Evolutionary conservation across 2,113 vertebrate genomes (phyloP), one percentile per base, ranked within the genome.

Genomic region (Echinops telfairi): DNA sequence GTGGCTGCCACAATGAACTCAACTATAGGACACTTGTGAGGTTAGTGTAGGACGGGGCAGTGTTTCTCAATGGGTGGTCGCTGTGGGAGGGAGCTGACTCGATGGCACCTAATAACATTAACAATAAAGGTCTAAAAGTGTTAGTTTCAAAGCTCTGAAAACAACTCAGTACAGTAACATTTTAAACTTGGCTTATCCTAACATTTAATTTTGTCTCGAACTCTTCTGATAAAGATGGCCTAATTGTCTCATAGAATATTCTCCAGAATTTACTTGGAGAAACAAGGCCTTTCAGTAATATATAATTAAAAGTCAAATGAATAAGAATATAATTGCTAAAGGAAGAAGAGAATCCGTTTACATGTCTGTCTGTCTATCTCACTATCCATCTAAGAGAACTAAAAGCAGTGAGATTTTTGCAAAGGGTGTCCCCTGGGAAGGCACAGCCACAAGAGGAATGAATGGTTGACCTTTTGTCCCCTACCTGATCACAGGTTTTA

Each of bases 401-500:
- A 38, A 80, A 76, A 66, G 81, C 29, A 78, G 40, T 66, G 86
- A 92, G 81, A 43, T 83, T 85, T 88, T 79, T 76, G 75, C n/a
- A 80, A 89, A 31, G 33, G 23, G 12, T 71, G 53, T 88, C 82
- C 90, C 64, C 71, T 73, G 85, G 68, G 91, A 95, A 91, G 85
- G n/a, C 47, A 29, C 11, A 92, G 40, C 53, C 80, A 40, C 89
- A 60, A 89, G 80, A 82, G 79, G 62, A 58, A 38, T 22, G 75
- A 71, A 31, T 38, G 40, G 60, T 64, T 96, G 96, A 94, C 95
- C 94, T 95, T 89, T 89, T 70, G 75, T 78, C 43, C 90, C 58
- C 25, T 90, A 95, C 88, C 92, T 94, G 97, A 96, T 94, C 96
- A 93, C 66, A 94, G 92, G 43, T 86, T 96, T 95, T 93, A 94